Base-by-base conservation (phyloP, 2,888 invertebrate genomes). In the Pasiphila rectangulata region DNA sequence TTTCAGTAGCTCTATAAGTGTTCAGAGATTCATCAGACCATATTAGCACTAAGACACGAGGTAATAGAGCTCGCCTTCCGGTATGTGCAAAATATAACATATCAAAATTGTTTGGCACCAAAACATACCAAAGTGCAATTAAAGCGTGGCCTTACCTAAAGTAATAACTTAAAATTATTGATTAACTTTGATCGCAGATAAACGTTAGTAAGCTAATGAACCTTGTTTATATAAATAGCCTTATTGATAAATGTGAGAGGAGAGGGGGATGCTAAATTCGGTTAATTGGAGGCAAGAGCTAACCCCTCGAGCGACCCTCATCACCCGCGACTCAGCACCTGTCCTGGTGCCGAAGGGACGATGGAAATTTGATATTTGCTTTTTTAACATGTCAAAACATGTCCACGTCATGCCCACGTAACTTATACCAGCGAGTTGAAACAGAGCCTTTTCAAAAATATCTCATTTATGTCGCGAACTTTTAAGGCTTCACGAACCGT, bases 311-410 rank as follows among this genome's bases (percentile, higher is more conserved):
- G 54, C 61, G 58, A 78, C 79, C 79, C 79, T 73, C 64, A 63
- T 79, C 79, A 78, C 63, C 54, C 46, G 50, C 32, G 41, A 59
- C 64, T 75, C 72, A 69, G 64, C 79, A 79, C 74, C 75, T 74
- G 75, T 67, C 67, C 54, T 35, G 32, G 40, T 49, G 52, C 58
- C 59, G 50, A 56, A 30, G 47, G 58, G 42, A 44, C 57, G 44
- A 61, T 56, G 56, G 66, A 61, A 66, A 65, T 71, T 66, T 70
- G 61, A 68, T 66, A 66, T 61, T 56, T 54, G 35, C 41, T 38
- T 61, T 67, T 72, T 69, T 59, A 69, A 69, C 69, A 69, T 55
- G 69, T 75, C 71, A 70, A 71, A 77, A 75, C 63, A 70, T 64
- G 69, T 68, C 51, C 59, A 67, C 59, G 64, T 66, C 62, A 47